Base-by-base conservation (phyloP, 1,140 invertebrate genomes). In the Zaprionus inermis region DNA sequence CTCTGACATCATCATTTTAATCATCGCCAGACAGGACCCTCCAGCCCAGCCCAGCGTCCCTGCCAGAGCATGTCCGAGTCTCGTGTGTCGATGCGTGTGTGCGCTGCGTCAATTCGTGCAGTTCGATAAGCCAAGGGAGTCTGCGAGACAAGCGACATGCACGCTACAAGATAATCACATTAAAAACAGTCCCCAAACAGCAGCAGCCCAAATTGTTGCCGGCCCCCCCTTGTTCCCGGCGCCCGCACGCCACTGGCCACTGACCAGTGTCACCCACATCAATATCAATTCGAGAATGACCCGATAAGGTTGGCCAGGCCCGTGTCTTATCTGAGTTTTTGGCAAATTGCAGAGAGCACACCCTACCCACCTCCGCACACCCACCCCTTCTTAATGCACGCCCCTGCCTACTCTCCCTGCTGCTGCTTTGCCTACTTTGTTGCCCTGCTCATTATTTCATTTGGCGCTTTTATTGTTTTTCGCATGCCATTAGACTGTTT, bases 111-210 rank as follows among this genome's bases (percentile, higher is more conserved):
- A 86, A 86, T 88, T 86, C 81, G 66, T 76, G 67, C 73, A 60
- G 54, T 46, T 46, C 80, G 72, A 89, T 86, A 83, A 86, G 83
- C 76, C 79, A 71, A 77, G 67, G 54, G 20, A 55, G 36, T 54
- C 52, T 41, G 16, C 41, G 51, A 55, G 81, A 84, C 82, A 86
- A 79, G 79, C 66, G 79, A 88, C 83, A 88, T 79, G 83, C 83
- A 88, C 68, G 84, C 75, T 81, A 89, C 85, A 89, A 90, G 85
- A 89, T 89, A 89, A 89, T 90, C 85, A 89, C 85, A 89, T 89
- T 89, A 89, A 89, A 89, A 89, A 88, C 69, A 88, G 79, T 70
- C 60, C 41, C 46, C 59, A 41, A 75, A 41, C 57, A 20, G 38
- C 38, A 44, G n/a, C 0, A 44, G n/a, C 6, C 51, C 58, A n/a